These are phyloP conservation scores for Paradisaea rubra DNA, from an alignment of 2,113 vertebrate genomes.

Conservation along the genomic window DNA sequence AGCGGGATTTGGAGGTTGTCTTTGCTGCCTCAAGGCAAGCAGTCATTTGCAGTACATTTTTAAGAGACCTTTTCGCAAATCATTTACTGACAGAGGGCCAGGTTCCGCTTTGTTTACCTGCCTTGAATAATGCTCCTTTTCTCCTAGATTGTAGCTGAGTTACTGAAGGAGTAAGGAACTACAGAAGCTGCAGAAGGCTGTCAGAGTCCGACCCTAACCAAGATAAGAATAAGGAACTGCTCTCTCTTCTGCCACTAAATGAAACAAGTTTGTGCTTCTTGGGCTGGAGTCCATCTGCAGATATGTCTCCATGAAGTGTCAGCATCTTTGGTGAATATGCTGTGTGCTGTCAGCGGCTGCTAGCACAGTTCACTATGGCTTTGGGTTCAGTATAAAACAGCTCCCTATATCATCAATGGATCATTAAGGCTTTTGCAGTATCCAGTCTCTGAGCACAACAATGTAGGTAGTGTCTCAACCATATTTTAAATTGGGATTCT, in stretches of 20 bases:
- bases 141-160: background rate
- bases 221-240: background rate
- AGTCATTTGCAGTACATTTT: background rate
- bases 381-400: background rate
- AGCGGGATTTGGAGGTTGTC: background rate
- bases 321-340: background rate
- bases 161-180: background rate
- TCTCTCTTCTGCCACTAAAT: background rate
- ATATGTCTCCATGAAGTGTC: background rate
- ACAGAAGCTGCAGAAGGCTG: background rate
- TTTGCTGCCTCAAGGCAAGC: slow-evolving; percentile 14
- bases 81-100: background rate
- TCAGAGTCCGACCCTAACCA: background rate
- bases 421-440: background rate
- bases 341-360: background rate
- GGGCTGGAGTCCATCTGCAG: background rate
- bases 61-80: slow-evolving; percentile 9
- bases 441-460: background rate
- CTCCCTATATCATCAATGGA: background rate
- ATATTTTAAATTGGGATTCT: background rate
- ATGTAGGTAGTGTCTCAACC: background rate
- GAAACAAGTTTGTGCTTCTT: background rate
- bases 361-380: background rate
- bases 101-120: slow-evolving; percentile 26
- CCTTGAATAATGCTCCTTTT: background rate